Base-by-base conservation (phyloP, 2,113 vertebrate species). In the Desmodus rotundus region DNA sequence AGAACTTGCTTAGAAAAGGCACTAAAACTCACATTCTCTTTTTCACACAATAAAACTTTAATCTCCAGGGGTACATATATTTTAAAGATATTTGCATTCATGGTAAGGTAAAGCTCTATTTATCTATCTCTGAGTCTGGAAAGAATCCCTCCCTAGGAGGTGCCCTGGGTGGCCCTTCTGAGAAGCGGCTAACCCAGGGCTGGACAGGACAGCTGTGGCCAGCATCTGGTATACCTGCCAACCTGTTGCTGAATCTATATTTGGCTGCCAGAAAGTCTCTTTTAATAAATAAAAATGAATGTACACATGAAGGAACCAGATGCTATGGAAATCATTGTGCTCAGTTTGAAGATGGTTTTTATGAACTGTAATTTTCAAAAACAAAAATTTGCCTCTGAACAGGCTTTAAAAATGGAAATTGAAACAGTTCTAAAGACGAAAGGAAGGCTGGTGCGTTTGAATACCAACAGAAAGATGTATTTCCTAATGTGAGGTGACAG, bases 401-500 rank as follows among this genome's bases (percentile, higher is more conserved):
- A 89, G 78, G 41, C 82, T 80, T 97, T 96, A 94, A 87, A 87
- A 97, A 91, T 91, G 94, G 93, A 98, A 97, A 96, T n/a, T 82
- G 87, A 95, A 97, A 85, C 78, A 95, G 41, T 83, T 86, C 89
- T 65, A 90, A 83, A 96, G 89, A 87, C 38, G 12, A 95, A 98
- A 83, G 41, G 72, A 95, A 65, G 54, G 73, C 58, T 65, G 68
- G 77, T 89, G 61, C 97, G 93, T 97, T 94, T 92, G 78, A 95
- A 96, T 89, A 96, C 61, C 61, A 94, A 83, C 81, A 84, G 87
- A 97, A 96, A 97, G 94, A 96, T 97, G 89, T 96, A 94, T 98
- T 92, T 96, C 86, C 96, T 98, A 96, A 97, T 88, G 86, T 43
- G 78, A 98, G 80, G 94, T 97, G 97, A 97, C 97, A 98, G 96